A percentile compares a stretch with the other conserved stretches of the same genome.
Conservation (phyloP, 1,140 invertebrate species). For the Drosophila sproati region DNA sequence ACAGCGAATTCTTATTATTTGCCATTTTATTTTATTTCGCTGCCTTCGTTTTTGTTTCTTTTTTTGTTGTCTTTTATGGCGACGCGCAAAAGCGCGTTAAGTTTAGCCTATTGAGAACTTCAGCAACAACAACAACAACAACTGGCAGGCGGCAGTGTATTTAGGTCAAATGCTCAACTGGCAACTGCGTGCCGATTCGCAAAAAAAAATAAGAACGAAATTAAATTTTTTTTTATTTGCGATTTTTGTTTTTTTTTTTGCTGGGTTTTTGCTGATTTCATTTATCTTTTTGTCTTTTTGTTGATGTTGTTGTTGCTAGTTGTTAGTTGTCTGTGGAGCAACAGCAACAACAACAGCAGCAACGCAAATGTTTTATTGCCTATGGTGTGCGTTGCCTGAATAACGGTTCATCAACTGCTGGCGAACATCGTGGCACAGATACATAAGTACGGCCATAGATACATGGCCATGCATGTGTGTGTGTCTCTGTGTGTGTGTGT, state of each 20-base stretch:
- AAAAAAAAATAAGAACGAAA: conserved; percentile 46
- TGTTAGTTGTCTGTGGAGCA: conserved; percentile 31
- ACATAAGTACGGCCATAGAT: conserved; percentile 21
- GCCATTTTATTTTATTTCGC: conserved; percentile 42
- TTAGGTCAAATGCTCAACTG: conserved; percentile 73
- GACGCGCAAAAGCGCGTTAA: conserved; percentile 61
- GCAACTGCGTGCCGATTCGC: conserved; percentile 72
- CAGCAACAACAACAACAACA: conserved; percentile 26
- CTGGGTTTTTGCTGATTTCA: conserved; percentile 58
- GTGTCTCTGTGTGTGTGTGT: background rate
- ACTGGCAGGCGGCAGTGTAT: conserved; percentile 43
- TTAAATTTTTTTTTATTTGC: conserved; percentile 41
- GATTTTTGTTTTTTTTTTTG: conserved; percentile 40
- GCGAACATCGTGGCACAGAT: conserved; percentile 25
- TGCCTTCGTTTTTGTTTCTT: background rate
- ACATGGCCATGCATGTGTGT: background rate
- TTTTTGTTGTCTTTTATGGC: conserved; percentile 39
- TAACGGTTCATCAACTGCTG: conserved; percentile 52
- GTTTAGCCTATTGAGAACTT: conserved; percentile 59
- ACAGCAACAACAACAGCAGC: conserved; percentile 18
- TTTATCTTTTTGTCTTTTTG: conserved; percentile 59
- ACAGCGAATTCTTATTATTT: conserved; percentile 50
- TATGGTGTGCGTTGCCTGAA: conserved; percentile 51
- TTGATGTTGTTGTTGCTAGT: conserved; percentile 34
- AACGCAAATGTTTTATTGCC: conserved; percentile 43